These are phyloP conservation scores for Centropus bengalensis DNA, from an alignment of 2,113 vertebrate genomes.

Conservation along the genomic window DNA sequence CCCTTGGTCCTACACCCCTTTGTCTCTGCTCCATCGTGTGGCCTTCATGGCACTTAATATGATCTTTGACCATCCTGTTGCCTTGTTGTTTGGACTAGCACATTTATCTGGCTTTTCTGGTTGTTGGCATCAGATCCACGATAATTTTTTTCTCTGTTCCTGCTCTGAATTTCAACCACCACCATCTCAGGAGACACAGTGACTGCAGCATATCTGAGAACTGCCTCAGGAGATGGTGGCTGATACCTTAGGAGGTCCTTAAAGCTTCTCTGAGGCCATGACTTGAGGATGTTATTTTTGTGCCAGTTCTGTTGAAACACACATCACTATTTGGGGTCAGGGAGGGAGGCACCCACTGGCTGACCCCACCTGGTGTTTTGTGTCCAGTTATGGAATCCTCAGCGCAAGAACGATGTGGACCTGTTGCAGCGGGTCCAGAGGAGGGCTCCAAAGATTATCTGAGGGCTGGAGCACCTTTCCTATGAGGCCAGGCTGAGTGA, in stretches of 20 bases:
- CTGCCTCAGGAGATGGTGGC: not conserved
- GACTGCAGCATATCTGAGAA: not conserved
- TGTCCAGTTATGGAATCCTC: no score
- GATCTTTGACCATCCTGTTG: fast-evolving
- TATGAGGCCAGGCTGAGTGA: no score
- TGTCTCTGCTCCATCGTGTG: fast-evolving
- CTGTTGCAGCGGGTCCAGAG: no score
- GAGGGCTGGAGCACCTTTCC: no score
- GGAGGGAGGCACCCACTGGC: fast-evolving
- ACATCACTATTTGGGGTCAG: fast-evolving
- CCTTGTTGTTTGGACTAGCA: not conserved
- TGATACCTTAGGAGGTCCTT: fast-evolving
- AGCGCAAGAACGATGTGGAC: no score
- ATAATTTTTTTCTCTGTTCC: not conserved
- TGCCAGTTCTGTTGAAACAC: fast-evolving
- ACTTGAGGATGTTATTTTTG: fast-evolving
- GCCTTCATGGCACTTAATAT: fast-evolving
- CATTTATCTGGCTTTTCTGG: not conserved
- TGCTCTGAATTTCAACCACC: fast-evolving
- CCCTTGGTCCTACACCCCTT: fast-evolving
- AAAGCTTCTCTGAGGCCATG: fast-evolving
- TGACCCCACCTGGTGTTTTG: no score
- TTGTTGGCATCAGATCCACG: fast-evolving
- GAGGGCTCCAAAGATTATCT: no score
- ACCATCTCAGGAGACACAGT: fast-evolving